Base-by-base conservation (phyloP, 2,797 vertebrate genomes). In the Parauchenoglanis ngamensis region DNA sequence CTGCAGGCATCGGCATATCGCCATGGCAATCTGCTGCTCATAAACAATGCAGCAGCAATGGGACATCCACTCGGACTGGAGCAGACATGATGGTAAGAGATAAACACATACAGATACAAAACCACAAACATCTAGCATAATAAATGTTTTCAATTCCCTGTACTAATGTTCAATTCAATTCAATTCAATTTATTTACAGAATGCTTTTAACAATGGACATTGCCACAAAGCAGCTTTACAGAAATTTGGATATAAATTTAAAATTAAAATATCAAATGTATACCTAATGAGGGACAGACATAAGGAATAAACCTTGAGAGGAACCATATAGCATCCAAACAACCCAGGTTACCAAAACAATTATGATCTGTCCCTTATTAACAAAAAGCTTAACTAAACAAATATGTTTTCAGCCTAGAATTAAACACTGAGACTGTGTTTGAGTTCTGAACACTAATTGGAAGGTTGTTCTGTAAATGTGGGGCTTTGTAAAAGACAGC, bases 1-100 rank as follows among this genome's bases (percentile, higher is more conserved):
- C 90, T 84, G 72, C 70, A 86, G 88, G 88, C 88, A 85, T 88
- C 81, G 83, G 35, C 65, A 75, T 90, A 90, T 92, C 88, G 78
- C 88, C 88, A 92, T 90, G 87, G 87, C 87, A 91, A 89, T 92
- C 88, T 89, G 83, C 85, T 88, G 85, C 89, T 92, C 90, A 91
- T 90, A 91, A 90, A 90, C 90, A 89, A 91, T 89, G 87, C 88
- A 90, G 83, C 76, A 89, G 88, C 87, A 59, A 70, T 83, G 85
- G 87, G 90, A 87, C 83, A 89, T 89, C 82, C 86, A 86, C 56
- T 89, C 82, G 80, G 86, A 88, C 84, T 73, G 61, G 65, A 85
- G 81, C 83, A 86, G 63, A 87, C 56, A 59, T 80, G 86, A 75
- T 83, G 54, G 25, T 84, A 73, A 88, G 72, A 76, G 54, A 44